These are phyloP conservation scores for Xerus rutilus DNA, from an alignment of 2,797 vertebrate species.

Conservation along the genomic window DNA sequence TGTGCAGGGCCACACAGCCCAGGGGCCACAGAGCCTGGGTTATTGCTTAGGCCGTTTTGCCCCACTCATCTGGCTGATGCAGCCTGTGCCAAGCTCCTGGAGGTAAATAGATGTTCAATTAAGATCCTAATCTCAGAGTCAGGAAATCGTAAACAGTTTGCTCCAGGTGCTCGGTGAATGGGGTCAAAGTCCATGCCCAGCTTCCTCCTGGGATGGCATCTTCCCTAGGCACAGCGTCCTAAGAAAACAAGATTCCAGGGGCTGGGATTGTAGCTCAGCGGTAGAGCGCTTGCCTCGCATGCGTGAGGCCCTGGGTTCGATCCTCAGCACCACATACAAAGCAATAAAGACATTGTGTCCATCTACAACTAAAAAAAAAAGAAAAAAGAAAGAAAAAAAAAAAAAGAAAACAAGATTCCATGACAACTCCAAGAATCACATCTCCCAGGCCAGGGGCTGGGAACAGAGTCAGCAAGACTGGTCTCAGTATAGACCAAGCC, in stretches of 20 bases:
- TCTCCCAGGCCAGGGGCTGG: neutral
- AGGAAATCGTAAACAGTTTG: neutral
- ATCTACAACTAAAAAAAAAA: too few species aligned
- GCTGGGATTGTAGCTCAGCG: too few species aligned
- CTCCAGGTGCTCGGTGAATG: neutral
- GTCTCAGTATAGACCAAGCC: neutral
- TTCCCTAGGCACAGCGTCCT: neutral
- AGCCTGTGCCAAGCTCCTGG: neutral
- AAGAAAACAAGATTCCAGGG: neutral
- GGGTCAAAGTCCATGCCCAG: neutral
- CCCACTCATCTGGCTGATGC: neutral
- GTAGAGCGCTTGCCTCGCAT: too few species aligned
- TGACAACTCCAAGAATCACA: rapidly evolving
- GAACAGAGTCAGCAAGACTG: neutral
- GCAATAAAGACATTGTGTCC: too few species aligned
- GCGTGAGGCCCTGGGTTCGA: too few species aligned
- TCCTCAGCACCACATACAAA: too few species aligned
- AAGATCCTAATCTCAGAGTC: neutral
- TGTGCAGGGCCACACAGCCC: neutral
- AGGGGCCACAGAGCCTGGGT: neutral
- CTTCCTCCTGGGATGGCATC: neutral
- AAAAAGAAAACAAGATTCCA: neutral
- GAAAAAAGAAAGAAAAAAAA: too few species aligned
- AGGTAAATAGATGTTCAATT: neutral
- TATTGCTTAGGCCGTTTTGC: too few species aligned